Evolutionary conservation across 2,888 invertebrate species (phyloP).

Genomic region (Ctenicera cuprea): DNA sequence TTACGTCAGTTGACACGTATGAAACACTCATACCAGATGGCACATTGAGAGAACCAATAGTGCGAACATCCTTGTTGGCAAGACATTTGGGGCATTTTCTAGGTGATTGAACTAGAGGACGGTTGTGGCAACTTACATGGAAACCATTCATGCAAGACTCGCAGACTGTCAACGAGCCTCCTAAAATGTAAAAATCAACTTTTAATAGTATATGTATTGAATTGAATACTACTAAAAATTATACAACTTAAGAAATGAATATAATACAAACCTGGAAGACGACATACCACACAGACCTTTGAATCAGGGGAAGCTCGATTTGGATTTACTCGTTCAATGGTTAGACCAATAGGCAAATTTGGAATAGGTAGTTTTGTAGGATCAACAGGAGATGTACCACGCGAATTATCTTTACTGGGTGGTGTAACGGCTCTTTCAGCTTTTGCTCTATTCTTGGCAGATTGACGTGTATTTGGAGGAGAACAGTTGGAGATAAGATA

Average conservation of each 20-base stretch:
- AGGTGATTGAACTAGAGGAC: conserved; percentile 71
- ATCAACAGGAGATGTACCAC: conserved; percentile 56
- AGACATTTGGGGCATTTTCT: conserved; percentile 74
- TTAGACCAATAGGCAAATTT: conserved; percentile 74
- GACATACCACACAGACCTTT: conserved; percentile 72
- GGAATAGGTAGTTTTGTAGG: conserved; percentile 67
- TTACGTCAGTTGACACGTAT: conserved; percentile 65
- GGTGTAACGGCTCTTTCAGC: conserved; percentile 63
- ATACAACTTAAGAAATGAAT: background rate
- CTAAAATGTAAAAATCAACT: conserved; percentile 41
- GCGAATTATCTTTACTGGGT: conserved; percentile 48
- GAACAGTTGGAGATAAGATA: conserved; percentile 73
- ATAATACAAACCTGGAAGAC: conserved; percentile 70
- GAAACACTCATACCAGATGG: conserved; percentile 69
- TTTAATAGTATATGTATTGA: too few species aligned
- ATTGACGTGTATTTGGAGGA: conserved; percentile 74
- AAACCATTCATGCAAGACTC: conserved; percentile 74
- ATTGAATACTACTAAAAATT: too few species aligned
- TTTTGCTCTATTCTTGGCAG: conserved; percentile 66
- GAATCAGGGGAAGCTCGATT: conserved; percentile 68
- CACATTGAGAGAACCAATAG: conserved; percentile 65
- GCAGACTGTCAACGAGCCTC: conserved; percentile 73
- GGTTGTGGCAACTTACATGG: conserved; percentile 74
- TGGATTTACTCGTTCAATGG: conserved; percentile 74
- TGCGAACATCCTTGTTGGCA: conserved; percentile 65